phyloP scores from a whole-genome alignment of 2,113 vertebrate species.

The Synchiropus splendidus region DNA sequence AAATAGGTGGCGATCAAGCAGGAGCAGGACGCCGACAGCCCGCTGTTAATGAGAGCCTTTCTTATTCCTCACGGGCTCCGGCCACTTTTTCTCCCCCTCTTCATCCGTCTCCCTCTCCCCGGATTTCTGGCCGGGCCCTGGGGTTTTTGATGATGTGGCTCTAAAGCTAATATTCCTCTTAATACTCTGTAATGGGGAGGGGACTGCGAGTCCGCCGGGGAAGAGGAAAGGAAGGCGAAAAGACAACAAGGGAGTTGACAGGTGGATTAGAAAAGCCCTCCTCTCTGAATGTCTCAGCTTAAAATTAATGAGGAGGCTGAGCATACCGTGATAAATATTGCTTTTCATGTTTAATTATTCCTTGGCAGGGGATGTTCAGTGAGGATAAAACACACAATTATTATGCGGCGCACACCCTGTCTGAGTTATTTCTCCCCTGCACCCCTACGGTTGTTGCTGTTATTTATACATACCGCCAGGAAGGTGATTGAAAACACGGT shows the following conservation, averaged over 20 bases:
- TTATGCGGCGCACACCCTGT: constrained; percentile 67
- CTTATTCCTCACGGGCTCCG: constrained; percentile 33
- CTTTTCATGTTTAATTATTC: constrained; percentile 98
- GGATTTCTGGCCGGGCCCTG: constrained; percentile 38
- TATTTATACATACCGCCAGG: constrained; percentile 37
- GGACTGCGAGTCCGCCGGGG: constrained; percentile 22
- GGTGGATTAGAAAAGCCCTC: constrained; percentile 38
- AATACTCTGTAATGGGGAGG: constrained; percentile 79
- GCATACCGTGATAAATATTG: constrained; percentile 79
- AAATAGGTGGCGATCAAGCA: constrained; percentile 87
- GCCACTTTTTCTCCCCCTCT: constrained; percentile 21
- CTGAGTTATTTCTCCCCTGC: constrained; percentile 45
- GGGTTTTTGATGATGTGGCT: constrained; percentile 86
- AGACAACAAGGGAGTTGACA: constrained; percentile 37
- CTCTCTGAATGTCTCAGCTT: constrained; percentile 70
- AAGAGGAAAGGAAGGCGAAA: constrained; percentile 6
- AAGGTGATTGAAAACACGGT: constrained; percentile 61
- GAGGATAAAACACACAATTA: constrained; percentile 88
- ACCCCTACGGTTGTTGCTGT: constrained; percentile 24
- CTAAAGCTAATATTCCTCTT: constrained; percentile 85
- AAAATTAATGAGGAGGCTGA: constrained; percentile 90
- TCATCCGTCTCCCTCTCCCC: constrained; percentile 44
- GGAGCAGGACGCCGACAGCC: constrained; percentile 80
- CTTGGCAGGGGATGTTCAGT: constrained; percentile 75
- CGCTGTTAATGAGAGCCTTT: constrained; percentile 73